Base-by-base conservation (phyloP, 2,888 invertebrate genomes). In the Tiliacea aurago region DNA sequence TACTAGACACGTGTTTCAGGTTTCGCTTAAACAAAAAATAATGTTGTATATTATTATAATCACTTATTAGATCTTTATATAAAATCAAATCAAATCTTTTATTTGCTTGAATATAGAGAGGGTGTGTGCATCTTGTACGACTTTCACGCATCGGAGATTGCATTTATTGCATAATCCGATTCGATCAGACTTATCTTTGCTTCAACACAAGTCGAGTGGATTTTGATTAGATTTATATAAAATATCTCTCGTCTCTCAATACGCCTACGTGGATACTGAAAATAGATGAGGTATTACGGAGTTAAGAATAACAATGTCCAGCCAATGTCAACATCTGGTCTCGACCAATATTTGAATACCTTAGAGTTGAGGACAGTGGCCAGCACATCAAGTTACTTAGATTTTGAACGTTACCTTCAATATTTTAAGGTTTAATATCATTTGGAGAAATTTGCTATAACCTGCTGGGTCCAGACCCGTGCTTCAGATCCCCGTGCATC, bases 121-220 rank as follows among this genome's bases (percentile, higher is more conserved):
- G 11, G 10, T n/a, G 51, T 55, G 69, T 41, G 33, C 56, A 63
- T 18, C 20, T 53, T 47, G 6, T 28, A 9, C 23, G 33, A 76
- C 56, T 78, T 78, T 78, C 59, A 64, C 59, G 37, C 63, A 83
- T 78, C 45, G 28, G 10, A 78, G 49, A 83, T 55, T 78, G 83
- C 78, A 78, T 67, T 20, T 56, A 63, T 49, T 51, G 43, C 37
- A 41, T 78, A 49, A 83, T 78, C 23, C 28, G 53, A 78, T 82
- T 51, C 47, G 45, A 69, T 64, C 20, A 61, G 63, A 61, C 45
- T 55, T 78, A 78, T 65, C 28, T 64, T 70, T 51, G 28, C 78
- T 49, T 58, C 47, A 23, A 59, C 78, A 70, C 49, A 45, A 59
- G 28, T 49, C 43, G 37, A 59, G 58, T 45, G 53, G 47, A 78